Conservation (phyloP, 2,113 vertebrate genomes). For the Vanacampus margaritifer region DNA sequence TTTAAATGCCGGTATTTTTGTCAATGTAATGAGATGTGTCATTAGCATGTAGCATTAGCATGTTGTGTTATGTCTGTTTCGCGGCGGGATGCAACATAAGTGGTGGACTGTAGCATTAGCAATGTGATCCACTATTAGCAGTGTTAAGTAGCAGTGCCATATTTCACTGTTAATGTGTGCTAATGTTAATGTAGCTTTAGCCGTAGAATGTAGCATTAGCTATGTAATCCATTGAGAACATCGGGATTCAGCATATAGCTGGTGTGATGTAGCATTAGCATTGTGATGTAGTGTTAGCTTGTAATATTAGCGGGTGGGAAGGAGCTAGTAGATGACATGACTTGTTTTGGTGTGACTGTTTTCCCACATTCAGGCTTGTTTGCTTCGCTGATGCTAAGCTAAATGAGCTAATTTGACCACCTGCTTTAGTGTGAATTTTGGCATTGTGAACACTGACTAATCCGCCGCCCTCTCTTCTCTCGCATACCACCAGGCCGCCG, state of each 20-base stretch:
- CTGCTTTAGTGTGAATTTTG: constrained; percentile 9
- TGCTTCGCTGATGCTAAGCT: constrained; percentile 33
- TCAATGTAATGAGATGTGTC: neutral
- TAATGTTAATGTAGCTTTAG: neutral
- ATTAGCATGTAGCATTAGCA: neutral
- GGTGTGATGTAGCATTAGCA: too few species aligned
- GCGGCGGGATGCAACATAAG: neutral
- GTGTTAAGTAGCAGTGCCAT: too few species aligned
- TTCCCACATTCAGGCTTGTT: constrained; percentile 28
- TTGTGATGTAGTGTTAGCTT: neutral
- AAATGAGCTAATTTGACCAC: constrained; percentile 25
- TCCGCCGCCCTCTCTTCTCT: constrained; percentile 18
- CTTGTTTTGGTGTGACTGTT: constrained; percentile 10
- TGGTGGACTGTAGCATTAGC: neutral
- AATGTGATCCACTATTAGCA: neutral
- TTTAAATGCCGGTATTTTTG: neutral
- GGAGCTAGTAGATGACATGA: neutral
- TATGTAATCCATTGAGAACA: neutral
- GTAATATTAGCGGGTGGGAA: neutral
- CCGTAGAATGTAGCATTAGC: neutral
- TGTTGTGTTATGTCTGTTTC: neutral
- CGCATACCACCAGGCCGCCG: constrained; percentile 76
- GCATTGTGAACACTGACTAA: constrained; percentile 18
- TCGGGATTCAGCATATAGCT: neutral
- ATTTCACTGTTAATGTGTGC: too few species aligned